Evolutionary conservation across 2,888 invertebrate genomes (phyloP).

Genomic region (Choristoneura rosaceana): DNA sequence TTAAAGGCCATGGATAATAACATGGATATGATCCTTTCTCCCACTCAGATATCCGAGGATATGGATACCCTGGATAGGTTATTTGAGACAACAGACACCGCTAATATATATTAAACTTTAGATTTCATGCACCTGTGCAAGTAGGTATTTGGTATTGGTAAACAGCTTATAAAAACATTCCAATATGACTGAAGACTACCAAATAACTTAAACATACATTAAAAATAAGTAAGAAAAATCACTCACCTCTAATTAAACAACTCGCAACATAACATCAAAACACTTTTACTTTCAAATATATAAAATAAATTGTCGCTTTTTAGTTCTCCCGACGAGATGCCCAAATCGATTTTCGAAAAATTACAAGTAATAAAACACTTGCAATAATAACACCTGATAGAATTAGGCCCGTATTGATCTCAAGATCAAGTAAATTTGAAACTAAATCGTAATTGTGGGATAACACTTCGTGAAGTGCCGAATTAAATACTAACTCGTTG

Average conservation of each 20-base stretch:
- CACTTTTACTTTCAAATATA: constrained; percentile 59
- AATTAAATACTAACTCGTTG: constrained; percentile 74
- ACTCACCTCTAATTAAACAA: constrained; percentile 31
- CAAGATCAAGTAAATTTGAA: constrained; percentile 63
- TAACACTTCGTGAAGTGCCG: constrained; percentile 73
- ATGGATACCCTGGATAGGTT: too few species aligned
- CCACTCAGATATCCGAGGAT: too few species aligned
- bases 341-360: constrained; percentile 49
- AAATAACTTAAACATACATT: not conserved
- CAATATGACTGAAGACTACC: not conserved
- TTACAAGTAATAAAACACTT: constrained; percentile 54
- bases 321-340: constrained; percentile 14
- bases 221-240: not conserved
- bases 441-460: constrained; percentile 68
- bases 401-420: constrained; percentile 59
- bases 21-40: too few species aligned
- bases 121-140: not conserved
- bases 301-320: constrained; percentile 14
- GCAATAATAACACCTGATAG: constrained; percentile 59
- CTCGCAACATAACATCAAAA: constrained; percentile 40
- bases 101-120: not conserved
- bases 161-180: not conserved
- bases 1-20: too few species aligned
- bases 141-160: not conserved
- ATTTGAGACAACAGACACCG: too few species aligned